Evolutionary conservation across 2,888 invertebrate species (phyloP), one percentile per base, ranked within the genome.

Genomic region (Apamea monoglypha): DNA sequence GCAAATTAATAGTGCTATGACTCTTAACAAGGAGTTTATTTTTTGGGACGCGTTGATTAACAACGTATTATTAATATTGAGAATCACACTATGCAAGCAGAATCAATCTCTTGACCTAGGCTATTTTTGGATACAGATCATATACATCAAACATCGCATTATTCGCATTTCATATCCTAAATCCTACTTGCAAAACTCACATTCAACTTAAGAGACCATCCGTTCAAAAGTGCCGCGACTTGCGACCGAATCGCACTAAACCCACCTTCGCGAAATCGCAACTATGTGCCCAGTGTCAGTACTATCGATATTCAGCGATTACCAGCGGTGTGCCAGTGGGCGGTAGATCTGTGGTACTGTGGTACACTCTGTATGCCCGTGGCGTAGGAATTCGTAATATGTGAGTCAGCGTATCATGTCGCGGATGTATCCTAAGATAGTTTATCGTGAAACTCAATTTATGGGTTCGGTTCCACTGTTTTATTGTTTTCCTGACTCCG

Each of bases 321-420:
- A 84, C 88, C 75, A 70, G 83, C 29, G 78, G 25, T 78, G 53
- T 77, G 47, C 53, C 10, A 80, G 84, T 83, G 75, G 82, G 85
- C 69, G 74, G 78, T 44, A 71, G 81, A 85, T 70, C 85, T 85
- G 81, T 70, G 70, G 82, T 63, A 53, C 78, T 81, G 70, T 59
- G 64, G 79, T 44, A 53, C 82, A n/a, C 40, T 79, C 76, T 74
- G 83, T 85, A 88, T 84, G 82, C 90, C 63, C 36, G 78, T 74
- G 73, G 56, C 84, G 82, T 80, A 79, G 74, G 77, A 84, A 83
- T 88, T 81, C 84, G 80, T 85, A 84, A 80, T 90, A 87, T 88
- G 87, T 88, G 87, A 88, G 83, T 87, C 89, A 87, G 81, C 84
- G 78, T 88, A 90, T 87, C 82, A 81, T 79, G 89, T 87, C 76